A percentile compares a stretch with the other conserved stretches of the same genome.
Evolutionary conservation across 2,113 vertebrate species (phyloP).

Genomic region (Sphaerodactylus townsendi): DNA sequence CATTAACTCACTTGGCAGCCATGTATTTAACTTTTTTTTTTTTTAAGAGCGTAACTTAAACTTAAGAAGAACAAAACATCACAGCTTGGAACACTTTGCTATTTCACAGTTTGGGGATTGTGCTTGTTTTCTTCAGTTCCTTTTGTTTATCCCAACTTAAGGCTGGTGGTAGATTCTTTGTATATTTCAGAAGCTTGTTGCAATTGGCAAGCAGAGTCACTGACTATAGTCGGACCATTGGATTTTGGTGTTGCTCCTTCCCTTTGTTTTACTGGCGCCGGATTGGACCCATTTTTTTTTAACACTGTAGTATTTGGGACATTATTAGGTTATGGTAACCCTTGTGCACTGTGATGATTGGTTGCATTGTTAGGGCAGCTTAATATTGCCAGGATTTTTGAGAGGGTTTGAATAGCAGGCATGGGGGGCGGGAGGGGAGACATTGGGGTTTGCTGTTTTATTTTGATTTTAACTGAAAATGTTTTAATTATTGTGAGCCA

Average conservation of each 20-base stretch:
- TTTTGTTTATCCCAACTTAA: neutral
- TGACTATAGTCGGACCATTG: neutral
- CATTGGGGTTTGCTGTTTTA: too few relatives aligned
- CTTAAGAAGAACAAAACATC: slow-evolving; percentile 1
- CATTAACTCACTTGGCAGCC: slow-evolving; percentile 70
- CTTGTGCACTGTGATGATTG: too few relatives aligned
- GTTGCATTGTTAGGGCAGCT: too few relatives aligned
- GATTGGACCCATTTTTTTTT: neutral
- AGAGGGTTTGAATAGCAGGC: too few relatives aligned
- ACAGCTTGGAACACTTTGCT: neutral
- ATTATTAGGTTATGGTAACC: neutral
- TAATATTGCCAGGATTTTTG: too few relatives aligned
- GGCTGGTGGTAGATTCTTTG: neutral
- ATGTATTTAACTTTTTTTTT: neutral
- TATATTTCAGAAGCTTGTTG: slow-evolving; percentile 31
- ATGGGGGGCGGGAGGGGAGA: too few relatives aligned
- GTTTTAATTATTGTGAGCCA: too few relatives aligned
- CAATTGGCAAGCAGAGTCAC: neutral
- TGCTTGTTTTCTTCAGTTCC: accelerated
- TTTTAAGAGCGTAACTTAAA: neutral
- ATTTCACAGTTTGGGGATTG: slow-evolving; percentile 16
- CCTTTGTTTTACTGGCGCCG: neutral
- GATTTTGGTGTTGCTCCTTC: neutral
- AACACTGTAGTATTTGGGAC: neutral
- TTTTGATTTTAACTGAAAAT: too few relatives aligned